A percentile compares a stretch with the other conserved stretches of the same genome.
Conservation (phyloP, 2,113 vertebrate genomes). For the Vulpes ferrilata region DNA sequence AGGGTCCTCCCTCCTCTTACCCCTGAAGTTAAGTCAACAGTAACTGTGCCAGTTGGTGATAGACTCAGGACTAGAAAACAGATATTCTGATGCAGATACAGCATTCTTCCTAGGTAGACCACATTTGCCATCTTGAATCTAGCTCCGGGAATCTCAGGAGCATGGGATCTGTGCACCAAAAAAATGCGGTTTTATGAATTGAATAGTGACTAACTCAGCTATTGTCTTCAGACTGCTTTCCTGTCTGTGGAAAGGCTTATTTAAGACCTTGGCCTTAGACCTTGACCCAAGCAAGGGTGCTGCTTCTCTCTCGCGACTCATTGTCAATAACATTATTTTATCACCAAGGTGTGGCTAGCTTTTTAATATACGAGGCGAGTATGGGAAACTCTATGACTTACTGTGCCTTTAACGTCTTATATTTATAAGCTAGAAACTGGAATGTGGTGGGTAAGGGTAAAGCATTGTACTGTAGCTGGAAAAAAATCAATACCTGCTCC, state of each 20-base stretch:
- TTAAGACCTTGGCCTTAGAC: not conserved
- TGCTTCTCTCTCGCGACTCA: not conserved
- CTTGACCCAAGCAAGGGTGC: not conserved
- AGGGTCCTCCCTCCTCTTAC: fast-evolving
- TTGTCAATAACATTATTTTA: constrained; percentile 44
- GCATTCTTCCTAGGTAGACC: not conserved
- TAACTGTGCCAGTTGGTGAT: not conserved
- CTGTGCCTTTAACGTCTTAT: constrained; percentile 83
- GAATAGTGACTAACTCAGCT: not conserved
- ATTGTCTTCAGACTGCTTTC: not conserved
- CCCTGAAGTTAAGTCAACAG: not conserved
- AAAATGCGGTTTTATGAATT: not conserved
- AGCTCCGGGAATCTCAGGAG: constrained; percentile 4
- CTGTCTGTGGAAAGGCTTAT: not conserved
- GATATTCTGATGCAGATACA: not conserved
- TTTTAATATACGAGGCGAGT: constrained; percentile 58
- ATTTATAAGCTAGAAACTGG: constrained; percentile 79
- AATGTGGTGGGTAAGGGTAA: constrained; percentile 76
- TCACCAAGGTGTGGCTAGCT: not conserved
- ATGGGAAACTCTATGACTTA: not conserved
- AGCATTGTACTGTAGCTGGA: constrained; percentile 82
- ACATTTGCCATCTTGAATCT: not conserved
- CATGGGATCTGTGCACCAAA: not conserved
- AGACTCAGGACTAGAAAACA: not conserved
- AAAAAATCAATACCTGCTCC: constrained; percentile 85